Evolutionary conservation across 2,888 invertebrate genomes (phyloP), one percentile per base, ranked within the genome.

Genomic region (Coelinius sp.): DNA sequence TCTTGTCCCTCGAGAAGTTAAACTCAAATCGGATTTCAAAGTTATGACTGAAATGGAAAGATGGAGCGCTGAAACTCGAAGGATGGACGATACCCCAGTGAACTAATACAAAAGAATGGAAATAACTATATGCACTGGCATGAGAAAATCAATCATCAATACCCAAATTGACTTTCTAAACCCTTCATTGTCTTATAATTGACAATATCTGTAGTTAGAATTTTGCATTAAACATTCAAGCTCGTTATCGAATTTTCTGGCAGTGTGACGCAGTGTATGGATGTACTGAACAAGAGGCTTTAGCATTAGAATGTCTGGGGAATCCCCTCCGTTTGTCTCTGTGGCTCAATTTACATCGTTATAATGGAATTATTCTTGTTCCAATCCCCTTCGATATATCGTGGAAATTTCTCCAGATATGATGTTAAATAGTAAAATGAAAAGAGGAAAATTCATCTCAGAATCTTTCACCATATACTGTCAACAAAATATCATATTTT

Each of bases 291-390:
- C 65, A 49, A 71, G 71, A 41, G 77, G 73, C 79, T 78, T 83
- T 83, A 82, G 82, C 82, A 83, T 83, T 82, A 80, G 82, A 83
- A 83, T 83, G 78, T 79, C 73, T 35, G 27, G 53, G 38, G 68
- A 49, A 73, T 74, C 70, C 66, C 67, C 41, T 63, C 76, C 80
- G 81, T 80, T 81, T 79, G 80, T 81, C 80, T 79, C 78, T 76
- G 74, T 67, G 71, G 71, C 75, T 78, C 80, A 81, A 84, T 85
- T 85, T 84, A 84, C 84, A 85, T 85, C 84, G 83, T 84, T 85
- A 85, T 84, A 83, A 82, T 83, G 80, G 81, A 84, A 84, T 84
- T 84, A 85, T 84, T 79, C 84, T 83, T 83, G 59, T 35, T 31
- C 59, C 12, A 35, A 59, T n/a, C 31, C 59, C 35, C 59, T 59